phyloP scores from a whole-genome alignment of 53 echinoderm and acorn worm species.

The Paelopatides confundens region DNA sequence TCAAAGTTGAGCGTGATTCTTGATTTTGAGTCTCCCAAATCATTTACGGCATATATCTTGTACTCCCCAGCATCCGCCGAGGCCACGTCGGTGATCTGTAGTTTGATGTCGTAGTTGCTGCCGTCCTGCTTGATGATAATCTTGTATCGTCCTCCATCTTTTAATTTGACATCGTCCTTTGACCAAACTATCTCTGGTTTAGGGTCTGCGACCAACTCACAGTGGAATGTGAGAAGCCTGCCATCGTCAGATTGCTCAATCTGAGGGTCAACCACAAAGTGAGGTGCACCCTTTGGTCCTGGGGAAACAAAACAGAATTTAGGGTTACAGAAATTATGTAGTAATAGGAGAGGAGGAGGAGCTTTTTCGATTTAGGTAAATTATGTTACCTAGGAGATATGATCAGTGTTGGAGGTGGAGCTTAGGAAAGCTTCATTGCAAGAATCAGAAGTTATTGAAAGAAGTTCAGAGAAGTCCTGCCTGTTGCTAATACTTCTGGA shows the following conservation, averaged over 20 bases:
- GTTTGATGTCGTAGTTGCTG: conserved; percentile 63
- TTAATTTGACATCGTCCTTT: conserved; percentile 72
- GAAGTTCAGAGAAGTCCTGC: too few relatives aligned
- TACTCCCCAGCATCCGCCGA: conserved; percentile 88
- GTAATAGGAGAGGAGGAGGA: too few relatives aligned
- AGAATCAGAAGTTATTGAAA: too few relatives aligned
- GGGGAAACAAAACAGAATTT: not conserved
- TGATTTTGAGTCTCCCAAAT: conserved; percentile 93
- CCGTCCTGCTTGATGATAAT: conserved; percentile 77
- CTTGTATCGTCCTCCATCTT: conserved; percentile 72
- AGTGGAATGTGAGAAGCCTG: conserved; percentile 77
- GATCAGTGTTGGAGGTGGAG: too few relatives aligned
- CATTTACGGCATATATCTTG: conserved; percentile 90
- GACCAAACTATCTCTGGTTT: conserved; percentile 88
- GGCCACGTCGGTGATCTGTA: conserved; percentile 79
- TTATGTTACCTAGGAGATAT: too few relatives aligned
- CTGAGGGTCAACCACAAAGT: conserved; percentile 88
- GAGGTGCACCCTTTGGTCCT: conserved; percentile 84
- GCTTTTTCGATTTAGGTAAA: too few relatives aligned
- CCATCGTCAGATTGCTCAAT: conserved; percentile 93
- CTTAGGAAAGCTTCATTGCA: too few relatives aligned
- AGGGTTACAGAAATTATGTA: too few relatives aligned
- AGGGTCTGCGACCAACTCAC: conserved; percentile 97
- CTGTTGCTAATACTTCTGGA: too few relatives aligned
- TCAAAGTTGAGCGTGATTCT: conserved; percentile 98